Base-by-base conservation (phyloP, 1,140 invertebrate genomes). In the Archivesica marissinica region DNA sequence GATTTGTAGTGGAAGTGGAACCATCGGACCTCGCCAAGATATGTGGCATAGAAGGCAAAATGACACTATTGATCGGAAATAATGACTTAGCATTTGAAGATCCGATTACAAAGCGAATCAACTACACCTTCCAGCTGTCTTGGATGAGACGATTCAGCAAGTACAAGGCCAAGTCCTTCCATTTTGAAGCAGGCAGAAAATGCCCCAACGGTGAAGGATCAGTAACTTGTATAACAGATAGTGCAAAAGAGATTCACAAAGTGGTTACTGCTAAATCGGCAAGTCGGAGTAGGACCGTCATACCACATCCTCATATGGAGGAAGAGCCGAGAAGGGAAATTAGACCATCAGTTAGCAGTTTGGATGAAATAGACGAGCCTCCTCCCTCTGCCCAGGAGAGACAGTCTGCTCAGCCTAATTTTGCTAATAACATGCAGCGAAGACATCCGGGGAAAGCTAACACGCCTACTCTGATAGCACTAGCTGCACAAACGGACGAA, bases 121-220 rank as follows among this genome's bases (percentile, higher is more conserved):
- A 56, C 33, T 81, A 81, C 35, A 52, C 4, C 9, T 81, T 81
- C 44, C 68, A 70, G 50, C 30, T 81, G 2, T 13, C 41, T 41
- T 81, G 79, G 79, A 81, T 81, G 79, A 33, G 79, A 68, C 44
- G 79, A 3, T 81, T 81, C 72, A 66, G 79, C 39, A 81, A 81
- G 41, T 35, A 39, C 28, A 66, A 52, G 35, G 6, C 17, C 3
- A 15, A 54, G 28, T 30, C 30, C 0, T 81, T 81, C 41, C 50
- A 81, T 35, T 72, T 81, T 54, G 64, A 81, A 50, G 25, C 50
- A 33, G 79, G 79, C 13, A n/a, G 66, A 30, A 81, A 81, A 30
- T 81, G 79, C 33, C 79, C 79, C 38, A 81, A 81, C 72, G 79
- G 79, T 1, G 66, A 81, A 41, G 79, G 79, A 0, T 28, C 41